A percentile compares a stretch with the other conserved stretches of the same genome.
Conservation (phyloP, 1,140 invertebrate genomes). For the Drosophila sp. region DNA sequence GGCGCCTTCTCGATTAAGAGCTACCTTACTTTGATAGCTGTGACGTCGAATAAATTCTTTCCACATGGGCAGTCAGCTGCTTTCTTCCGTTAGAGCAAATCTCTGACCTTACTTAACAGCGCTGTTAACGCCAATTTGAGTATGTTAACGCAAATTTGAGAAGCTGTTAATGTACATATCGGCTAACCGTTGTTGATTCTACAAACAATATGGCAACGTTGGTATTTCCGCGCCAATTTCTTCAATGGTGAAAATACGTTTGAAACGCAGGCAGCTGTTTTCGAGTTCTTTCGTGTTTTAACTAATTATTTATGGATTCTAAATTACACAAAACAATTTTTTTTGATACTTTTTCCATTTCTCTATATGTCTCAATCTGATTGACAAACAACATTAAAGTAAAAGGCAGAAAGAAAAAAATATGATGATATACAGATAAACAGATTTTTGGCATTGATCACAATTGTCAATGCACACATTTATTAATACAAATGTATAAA, state of each 20-base stretch:
- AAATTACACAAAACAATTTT: slow-evolving; percentile 63
- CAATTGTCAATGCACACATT: slow-evolving; percentile 56
- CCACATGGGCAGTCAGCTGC: slow-evolving; percentile 53
- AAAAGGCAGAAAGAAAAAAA: slow-evolving; percentile 9
- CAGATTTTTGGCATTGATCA: neutral
- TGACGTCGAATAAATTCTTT: slow-evolving; percentile 50
- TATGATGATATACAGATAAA: slow-evolving; percentile 1
- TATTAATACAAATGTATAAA: slow-evolving; percentile 74
- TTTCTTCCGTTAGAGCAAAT: slow-evolving; percentile 34
- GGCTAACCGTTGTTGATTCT: slow-evolving; percentile 7
- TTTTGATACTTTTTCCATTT: slow-evolving; percentile 45
- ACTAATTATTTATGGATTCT: slow-evolving; percentile 36
- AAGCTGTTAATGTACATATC: slow-evolving; percentile 43
- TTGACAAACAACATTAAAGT: slow-evolving; percentile 47
- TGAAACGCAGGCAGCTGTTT: slow-evolving; percentile 6
- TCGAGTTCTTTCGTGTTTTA: slow-evolving; percentile 29
- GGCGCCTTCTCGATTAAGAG: slow-evolving; percentile 54
- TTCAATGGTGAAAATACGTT: slow-evolving; percentile 13
- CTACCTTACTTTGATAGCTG: slow-evolving; percentile 57
- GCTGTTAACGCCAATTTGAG: slow-evolving; percentile 37
- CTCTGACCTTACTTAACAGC: slow-evolving; percentile 18
- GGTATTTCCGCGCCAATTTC: slow-evolving; percentile 11
- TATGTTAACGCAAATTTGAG: slow-evolving; percentile 40
- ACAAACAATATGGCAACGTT: slow-evolving; percentile 38
- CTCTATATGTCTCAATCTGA: slow-evolving; percentile 22